Evolutionary conservation across 2,113 vertebrate species (phyloP).

Genomic region (Ibidorhyncha struthersii): DNA sequence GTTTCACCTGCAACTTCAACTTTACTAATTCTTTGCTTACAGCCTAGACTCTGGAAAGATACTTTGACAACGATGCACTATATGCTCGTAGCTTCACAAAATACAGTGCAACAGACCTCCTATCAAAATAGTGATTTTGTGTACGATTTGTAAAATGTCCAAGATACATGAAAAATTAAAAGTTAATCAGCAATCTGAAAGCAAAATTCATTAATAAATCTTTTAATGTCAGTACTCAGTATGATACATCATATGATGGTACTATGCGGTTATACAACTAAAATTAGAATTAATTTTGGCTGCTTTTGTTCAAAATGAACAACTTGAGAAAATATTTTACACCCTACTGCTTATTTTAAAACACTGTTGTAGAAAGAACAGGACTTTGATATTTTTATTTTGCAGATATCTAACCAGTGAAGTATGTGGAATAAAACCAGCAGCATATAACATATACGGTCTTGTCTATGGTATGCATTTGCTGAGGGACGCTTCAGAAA

Average conservation of each 20-base stretch:
- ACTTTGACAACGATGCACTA: background rate
- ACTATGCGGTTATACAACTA: background rate
- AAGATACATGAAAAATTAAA: background rate
- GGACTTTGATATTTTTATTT: background rate
- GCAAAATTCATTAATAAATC: background rate
- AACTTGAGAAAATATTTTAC: background rate
- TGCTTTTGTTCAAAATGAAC: background rate
- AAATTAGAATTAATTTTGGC: conserved; percentile 11
- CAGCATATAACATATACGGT: background rate
- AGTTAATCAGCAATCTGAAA: background rate
- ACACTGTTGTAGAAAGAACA: background rate
- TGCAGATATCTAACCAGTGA: background rate
- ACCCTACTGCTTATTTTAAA: background rate
- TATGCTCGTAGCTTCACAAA: background rate
- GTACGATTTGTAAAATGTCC: background rate
- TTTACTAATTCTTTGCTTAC: background rate
- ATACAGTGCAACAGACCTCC: background rate
- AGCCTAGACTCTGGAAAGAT: background rate
- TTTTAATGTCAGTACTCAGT: background rate
- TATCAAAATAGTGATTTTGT: background rate
- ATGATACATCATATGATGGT: background rate
- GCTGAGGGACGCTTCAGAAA: background rate
- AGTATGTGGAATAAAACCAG: background rate
- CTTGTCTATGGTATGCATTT: background rate
- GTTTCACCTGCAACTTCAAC: background rate